These are phyloP conservation scores for Melieria omissa DNA, from an alignment of 2,888 invertebrate genomes.

Conservation along the genomic window DNA sequence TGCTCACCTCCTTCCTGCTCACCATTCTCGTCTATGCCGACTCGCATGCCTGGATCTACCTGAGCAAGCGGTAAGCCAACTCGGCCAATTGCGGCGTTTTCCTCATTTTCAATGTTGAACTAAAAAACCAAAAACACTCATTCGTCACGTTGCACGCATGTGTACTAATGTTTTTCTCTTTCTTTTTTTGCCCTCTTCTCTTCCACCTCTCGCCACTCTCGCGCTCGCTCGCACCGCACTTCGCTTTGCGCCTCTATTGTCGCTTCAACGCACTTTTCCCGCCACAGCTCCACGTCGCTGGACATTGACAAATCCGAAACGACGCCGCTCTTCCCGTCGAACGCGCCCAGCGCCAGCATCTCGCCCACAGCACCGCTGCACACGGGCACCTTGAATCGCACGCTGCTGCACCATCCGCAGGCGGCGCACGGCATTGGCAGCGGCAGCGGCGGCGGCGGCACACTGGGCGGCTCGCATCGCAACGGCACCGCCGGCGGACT, in stretches of 20 bases:
- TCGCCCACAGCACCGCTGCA: conserved; percentile 62
- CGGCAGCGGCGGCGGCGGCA: conserved; percentile 47
- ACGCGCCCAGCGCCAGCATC: conserved; percentile 63
- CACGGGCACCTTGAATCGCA: conserved; percentile 66
- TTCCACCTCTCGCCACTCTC: background rate
- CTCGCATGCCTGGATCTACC: conserved; percentile 97
- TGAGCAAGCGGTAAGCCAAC: conserved; percentile 81
- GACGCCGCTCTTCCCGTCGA: conserved; percentile 65
- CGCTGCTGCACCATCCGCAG: conserved; percentile 66
- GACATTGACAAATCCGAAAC: conserved; percentile 67
- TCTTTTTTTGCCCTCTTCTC: background rate
- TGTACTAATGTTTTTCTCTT: conserved; percentile 13
- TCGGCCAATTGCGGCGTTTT: background rate
- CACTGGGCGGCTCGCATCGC: conserved; percentile 54
- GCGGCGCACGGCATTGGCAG: conserved; percentile 62
- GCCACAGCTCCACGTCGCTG: conserved; percentile 54
- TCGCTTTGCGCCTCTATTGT: no score
- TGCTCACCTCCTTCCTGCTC: conserved; percentile 87
- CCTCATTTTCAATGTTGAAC: no score
- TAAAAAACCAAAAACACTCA: background rate
- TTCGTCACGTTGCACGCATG: conserved; percentile 16
- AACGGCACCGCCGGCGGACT: conserved; percentile 61
- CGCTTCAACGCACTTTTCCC: conserved; percentile 1
- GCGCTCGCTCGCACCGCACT: background rate
- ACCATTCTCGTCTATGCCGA: conserved; percentile 93